phyloP scores from a whole-genome alignment of 2,113 vertebrate genomes.

The Corythoichthys haematopterus region DNA sequence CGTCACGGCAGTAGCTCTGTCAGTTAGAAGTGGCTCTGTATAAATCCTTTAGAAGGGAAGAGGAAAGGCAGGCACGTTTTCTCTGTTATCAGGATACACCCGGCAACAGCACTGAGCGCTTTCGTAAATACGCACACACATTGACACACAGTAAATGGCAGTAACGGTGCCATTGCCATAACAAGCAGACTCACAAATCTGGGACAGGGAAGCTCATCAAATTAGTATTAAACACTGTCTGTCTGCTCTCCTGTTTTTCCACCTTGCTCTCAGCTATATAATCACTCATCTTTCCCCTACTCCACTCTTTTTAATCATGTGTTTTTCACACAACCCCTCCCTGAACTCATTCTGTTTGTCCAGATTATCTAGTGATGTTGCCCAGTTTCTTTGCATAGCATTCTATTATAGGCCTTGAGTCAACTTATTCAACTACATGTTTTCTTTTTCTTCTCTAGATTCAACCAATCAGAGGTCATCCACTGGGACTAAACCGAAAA shows the following conservation, averaged over 20 bases:
- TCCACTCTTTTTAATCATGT: constrained; percentile 52
- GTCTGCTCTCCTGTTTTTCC: constrained; percentile 14
- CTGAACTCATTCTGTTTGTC: constrained; percentile 22
- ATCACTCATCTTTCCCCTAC: constrained; percentile 43
- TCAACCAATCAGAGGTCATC: constrained; percentile 64
- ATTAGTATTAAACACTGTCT: constrained; percentile 46
- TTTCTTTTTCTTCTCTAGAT: constrained; percentile 45
- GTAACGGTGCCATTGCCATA: neutral
- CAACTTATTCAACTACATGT: neutral
- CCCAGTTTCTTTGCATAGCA: constrained; percentile 7
- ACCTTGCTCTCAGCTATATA: constrained; percentile 23
- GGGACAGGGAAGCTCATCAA: constrained; percentile 48
- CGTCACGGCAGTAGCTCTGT: constrained; percentile 18
- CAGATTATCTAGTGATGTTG: constrained; percentile 29
- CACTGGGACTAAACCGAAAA: constrained; percentile 73
- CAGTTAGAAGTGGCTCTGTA: neutral
- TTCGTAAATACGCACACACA: constrained; percentile 9
- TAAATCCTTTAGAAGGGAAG: constrained; percentile 26
- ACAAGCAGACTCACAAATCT: constrained; percentile 40
- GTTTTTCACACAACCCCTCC: neutral
- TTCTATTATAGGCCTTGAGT: neutral
- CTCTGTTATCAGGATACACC: constrained; percentile 14
- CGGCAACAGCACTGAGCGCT: constrained; percentile 8
- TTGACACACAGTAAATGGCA: neutral
- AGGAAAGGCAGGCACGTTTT: constrained; percentile 3